Conservation (phyloP, 2,888 invertebrate genomes). For the Chloroclysta siterata region DNA sequence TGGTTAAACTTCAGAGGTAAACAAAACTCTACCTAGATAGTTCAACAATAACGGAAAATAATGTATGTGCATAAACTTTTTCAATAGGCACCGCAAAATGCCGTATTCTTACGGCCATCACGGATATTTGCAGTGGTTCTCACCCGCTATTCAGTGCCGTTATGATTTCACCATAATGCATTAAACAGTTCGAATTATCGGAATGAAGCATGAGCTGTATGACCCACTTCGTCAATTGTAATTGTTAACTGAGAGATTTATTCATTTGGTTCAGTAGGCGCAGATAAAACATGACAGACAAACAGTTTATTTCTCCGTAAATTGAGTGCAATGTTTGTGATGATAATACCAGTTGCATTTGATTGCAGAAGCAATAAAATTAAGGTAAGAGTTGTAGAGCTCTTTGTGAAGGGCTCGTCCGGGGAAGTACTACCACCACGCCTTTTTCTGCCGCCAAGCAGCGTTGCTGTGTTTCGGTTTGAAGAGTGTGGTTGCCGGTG, state of each 20-base stretch:
- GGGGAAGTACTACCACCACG: no score
- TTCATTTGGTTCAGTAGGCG: slow-evolving; percentile 30
- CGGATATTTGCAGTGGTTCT: slow-evolving; percentile 25
- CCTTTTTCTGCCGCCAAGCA: no score
- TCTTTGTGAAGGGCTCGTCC: no score
- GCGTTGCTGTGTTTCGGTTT: no score
- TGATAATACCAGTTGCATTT: slow-evolving; percentile 5
- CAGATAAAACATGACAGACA: slow-evolving; percentile 15
- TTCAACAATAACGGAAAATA: slow-evolving; percentile 44
- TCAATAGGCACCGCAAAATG: slow-evolving; percentile 35
- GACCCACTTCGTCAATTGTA: slow-evolving; percentile 34
- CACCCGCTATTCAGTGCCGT: slow-evolving; percentile 27
- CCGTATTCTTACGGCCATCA: slow-evolving; percentile 39
- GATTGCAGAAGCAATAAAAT: background rate
- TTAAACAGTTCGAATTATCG: slow-evolving; percentile 33
- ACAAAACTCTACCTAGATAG: background rate
- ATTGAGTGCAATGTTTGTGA: slow-evolving; percentile 19
- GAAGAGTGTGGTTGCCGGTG: no score
- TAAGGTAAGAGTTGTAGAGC: no score
- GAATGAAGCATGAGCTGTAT: slow-evolving; percentile 33
- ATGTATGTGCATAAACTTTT: slow-evolving; percentile 6
- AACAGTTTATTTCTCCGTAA: slow-evolving; percentile 12
- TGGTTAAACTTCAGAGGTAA: no score
- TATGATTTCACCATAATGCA: slow-evolving; percentile 34
- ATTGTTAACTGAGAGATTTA: slow-evolving; percentile 25